Evolutionary conservation across 2,888 invertebrate species (phyloP).

Genomic region (Nemapogon koenigi): DNA sequence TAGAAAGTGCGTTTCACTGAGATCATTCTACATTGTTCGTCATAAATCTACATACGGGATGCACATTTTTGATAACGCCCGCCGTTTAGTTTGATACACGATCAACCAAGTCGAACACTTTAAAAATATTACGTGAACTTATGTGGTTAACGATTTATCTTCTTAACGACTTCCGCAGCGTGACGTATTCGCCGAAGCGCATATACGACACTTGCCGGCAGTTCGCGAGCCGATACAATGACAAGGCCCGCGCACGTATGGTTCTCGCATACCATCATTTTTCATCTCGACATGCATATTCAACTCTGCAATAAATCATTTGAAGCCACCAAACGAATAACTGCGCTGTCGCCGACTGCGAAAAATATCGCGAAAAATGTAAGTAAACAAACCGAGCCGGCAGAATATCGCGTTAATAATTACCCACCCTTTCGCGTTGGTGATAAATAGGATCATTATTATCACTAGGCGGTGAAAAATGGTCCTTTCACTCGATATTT

Average conservation of each 20-base stretch:
- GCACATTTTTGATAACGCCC: too few relatives aligned
- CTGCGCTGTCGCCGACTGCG: conserved; percentile 36
- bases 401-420: conserved; percentile 57
- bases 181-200: conserved; percentile 28
- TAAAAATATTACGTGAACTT: conserved; percentile 44
- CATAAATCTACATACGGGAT: too few relatives aligned
- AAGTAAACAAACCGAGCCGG: conserved; percentile 51
- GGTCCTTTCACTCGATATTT: conserved; percentile 49
- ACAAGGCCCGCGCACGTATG: conserved; percentile 30
- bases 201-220: conserved; percentile 13
- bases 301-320: conserved; percentile 60
- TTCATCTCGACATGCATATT: conserved; percentile 63
- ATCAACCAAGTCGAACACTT: conserved; percentile 23
- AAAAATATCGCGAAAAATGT: conserved; percentile 44
- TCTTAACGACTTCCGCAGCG: conserved; percentile 50
- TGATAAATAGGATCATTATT: conserved; percentile 63
- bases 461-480: conserved; percentile 54
- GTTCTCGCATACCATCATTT: conserved; percentile 50
- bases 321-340: conserved; percentile 44
- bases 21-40: too few relatives aligned
- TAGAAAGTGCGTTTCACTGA: too few relatives aligned
- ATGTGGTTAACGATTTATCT: conserved; percentile 48
- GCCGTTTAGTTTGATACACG: background rate
- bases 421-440: conserved; percentile 53
- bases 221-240: conserved; percentile 10